Evolutionary conservation across 2,113 vertebrate species (phyloP).

Genomic region (Tachycineta bicolor): DNA sequence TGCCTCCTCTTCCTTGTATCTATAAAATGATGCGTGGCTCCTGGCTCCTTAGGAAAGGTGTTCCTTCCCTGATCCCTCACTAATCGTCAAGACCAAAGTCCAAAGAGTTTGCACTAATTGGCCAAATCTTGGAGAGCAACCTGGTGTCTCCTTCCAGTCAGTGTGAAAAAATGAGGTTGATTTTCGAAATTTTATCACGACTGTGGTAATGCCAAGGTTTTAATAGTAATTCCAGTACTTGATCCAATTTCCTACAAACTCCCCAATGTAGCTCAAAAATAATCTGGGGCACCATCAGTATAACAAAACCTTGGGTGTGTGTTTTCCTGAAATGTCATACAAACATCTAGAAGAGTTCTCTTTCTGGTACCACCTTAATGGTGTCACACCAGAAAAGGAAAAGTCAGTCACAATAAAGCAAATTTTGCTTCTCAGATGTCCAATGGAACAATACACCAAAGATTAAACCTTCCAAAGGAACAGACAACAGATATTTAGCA

Average conservation of each 20-base stretch:
- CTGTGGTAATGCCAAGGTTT: neutral
- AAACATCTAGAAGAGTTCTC: neutral
- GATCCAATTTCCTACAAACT: neutral
- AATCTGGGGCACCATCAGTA: neutral
- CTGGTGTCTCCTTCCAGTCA: neutral
- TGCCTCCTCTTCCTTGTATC: neutral
- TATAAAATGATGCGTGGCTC: neutral
- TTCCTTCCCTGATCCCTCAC: neutral
- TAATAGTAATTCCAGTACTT: neutral
- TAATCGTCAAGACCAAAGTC: neutral
- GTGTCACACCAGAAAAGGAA: neutral
- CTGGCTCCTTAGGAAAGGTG: neutral
- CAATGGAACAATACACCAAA: neutral
- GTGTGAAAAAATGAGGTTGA: neutral
- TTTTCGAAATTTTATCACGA: neutral
- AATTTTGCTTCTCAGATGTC: neutral
- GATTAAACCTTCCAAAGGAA: neutral
- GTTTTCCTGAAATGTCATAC: neutral
- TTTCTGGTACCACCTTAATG: neutral
- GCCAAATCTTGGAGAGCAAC: neutral
- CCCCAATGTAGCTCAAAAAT: neutral
- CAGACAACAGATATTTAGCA: neutral
- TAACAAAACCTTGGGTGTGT: rapidly evolving
- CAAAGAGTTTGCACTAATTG: neutral
- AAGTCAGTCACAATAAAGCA: neutral